Base-by-base conservation (phyloP, 2,888 invertebrate species). In the Dynastes grantii region DNA sequence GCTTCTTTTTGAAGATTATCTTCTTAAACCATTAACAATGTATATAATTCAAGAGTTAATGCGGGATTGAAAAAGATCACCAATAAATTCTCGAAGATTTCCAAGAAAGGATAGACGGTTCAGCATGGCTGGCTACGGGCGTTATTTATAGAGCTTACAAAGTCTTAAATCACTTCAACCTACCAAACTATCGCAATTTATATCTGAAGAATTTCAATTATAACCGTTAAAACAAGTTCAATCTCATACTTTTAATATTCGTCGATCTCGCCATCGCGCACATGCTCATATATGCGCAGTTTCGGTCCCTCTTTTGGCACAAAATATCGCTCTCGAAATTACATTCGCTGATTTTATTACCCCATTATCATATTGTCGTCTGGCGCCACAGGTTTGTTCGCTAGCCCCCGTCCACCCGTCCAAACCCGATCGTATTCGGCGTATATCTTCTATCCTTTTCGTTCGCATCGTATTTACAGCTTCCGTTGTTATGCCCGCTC, bases 291-390 rank as follows among this genome's bases (percentile, higher is more conserved):
- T 37, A 37, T 37, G 32, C 32, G 13, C 8, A 37, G n/a, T n/a
- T 5, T 32, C 37, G 29, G 32, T 5, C 37, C 37, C 64, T 40
- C 64, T 37, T 40, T n/a, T 6, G 1, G 13, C 6, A 51, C 68
- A 27, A 68, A 45, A 75, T 61, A 61, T 27, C 16, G 40, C 58
- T 27, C 61, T 61, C n/a, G 61, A 61, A 75, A 75, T 78, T 64
- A 63, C 78, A 61, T 27, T 64, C 58, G 29, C 51, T 73, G 71
- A 78, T 78, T 78, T 78, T 64, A 78, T 73, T 75, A 78, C 70
- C 77, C 53, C 51, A 80, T 80, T 77, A 68, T 77, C 76, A 68
- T 73, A 70, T 68, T 78, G 61, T 78, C 70, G 51, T 63, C 70
- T 61, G 75, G 53, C 63, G 68, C 75, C 68, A 45, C 49, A 78